Base-by-base conservation (phyloP, 2,888 invertebrate genomes). In the Epirrhoe alternata region DNA sequence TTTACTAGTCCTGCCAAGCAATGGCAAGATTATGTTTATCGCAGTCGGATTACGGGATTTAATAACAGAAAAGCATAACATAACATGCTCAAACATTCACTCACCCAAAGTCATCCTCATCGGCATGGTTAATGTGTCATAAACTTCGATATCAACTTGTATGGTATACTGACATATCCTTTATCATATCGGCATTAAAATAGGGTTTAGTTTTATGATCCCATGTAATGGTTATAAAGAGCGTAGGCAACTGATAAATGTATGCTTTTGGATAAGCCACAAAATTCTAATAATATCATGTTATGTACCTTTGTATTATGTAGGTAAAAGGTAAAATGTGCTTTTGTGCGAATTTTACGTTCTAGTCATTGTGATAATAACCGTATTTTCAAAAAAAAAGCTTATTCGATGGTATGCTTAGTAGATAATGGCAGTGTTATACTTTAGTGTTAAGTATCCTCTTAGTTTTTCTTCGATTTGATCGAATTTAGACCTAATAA, bases 111-210 rank as follows among this genome's bases (percentile, higher is more conserved):
- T 17, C 49, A 50, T 12, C 12, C 49, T 50, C n/a, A 50, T 50
- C 17, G 49, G 7, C 49, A 30, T 47, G 5, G 69, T 42, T 24
- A 16, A 56, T 60, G 38, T 58, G 55, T 51, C 52, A 61, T 63
- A 38, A 63, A 52, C 17, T 53, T 63, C 14, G 33, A 57, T 69
- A 64, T 64, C 57, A 67, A 57, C 62, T 42, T n/a, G 10, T 45
- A 49, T 52, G 35, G 38, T 57, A 24, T 73, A 70, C 53, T 65
- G 71, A 81, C 86, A 88, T 88, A 87, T 88, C 88, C 79, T 79
- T 77, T 76, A 78, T 79, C 87, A 88, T 88, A 89, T 88, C 88
- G 77, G 74, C 77, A 74, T 77, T 78, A 78, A 77, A 80, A 76
- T 79, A 77, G 78, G 78, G 77, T 83, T 84, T 81, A 78, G 75